These are phyloP conservation scores for Pseudococcus longispinus DNA, from an alignment of 2,888 invertebrate genomes.

Conservation along the genomic window DNA sequence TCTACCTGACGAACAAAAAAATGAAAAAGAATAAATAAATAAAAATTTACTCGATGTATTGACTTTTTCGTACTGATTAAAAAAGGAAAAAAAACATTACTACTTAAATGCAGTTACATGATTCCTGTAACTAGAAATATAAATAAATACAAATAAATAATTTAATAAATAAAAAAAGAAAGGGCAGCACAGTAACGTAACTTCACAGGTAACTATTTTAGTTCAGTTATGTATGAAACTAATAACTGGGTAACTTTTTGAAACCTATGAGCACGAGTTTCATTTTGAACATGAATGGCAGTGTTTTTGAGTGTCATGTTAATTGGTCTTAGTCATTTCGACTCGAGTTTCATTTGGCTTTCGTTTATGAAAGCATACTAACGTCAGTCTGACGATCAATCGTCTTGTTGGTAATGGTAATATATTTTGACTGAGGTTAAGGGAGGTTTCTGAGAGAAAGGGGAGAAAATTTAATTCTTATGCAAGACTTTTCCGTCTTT, in stretches of 20 bases:
- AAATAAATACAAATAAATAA: conserved; percentile 35
- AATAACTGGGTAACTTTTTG: conserved; percentile 21
- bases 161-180: conserved; percentile 15
- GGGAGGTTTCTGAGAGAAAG: not conserved
- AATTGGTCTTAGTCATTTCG: not conserved
- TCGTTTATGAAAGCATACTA: not conserved
- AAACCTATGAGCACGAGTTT: not conserved
- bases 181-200: conserved; percentile 28
- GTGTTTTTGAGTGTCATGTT: conserved; percentile 18
- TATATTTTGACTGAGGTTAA: conserved; percentile 19
- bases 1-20: not conserved
- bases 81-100: conserved; percentile 27
- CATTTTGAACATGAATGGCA: not conserved
- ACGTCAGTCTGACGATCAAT: conserved; percentile 30
- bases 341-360: not conserved
- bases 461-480: not conserved
- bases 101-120: conserved; percentile 39
- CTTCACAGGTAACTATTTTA: conserved; percentile 41
- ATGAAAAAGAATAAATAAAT: not conserved
- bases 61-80: conserved; percentile 33
- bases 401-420: not conserved
- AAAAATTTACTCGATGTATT: conserved; percentile 37
- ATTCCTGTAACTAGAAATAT: not conserved
- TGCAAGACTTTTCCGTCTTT: conserved; percentile 53
- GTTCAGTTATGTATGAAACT: not conserved